phyloP scores from a whole-genome alignment of 64 coral and sea anemone genomes.

The Pachyseris speciosa region DNA sequence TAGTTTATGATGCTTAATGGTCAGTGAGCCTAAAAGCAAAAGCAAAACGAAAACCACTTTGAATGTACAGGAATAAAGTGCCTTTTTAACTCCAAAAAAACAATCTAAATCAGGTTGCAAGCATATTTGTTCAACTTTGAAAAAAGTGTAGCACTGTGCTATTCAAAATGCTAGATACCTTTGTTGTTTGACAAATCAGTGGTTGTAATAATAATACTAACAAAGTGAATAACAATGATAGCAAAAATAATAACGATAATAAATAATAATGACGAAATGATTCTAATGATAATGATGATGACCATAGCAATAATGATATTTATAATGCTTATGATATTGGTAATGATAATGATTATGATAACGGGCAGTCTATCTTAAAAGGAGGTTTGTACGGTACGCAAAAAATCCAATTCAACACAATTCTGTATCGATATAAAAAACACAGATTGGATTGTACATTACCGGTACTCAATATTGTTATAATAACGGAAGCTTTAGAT shows the following conservation, averaged over 20 bases:
- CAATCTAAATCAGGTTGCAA: too few relatives aligned
- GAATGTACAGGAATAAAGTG: too few relatives aligned
- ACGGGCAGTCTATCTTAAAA: neutral
- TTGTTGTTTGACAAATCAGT: neutral
- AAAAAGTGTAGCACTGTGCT: neutral
- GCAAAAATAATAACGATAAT: neutral
- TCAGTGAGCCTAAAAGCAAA: too few relatives aligned
- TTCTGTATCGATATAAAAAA: neutral
- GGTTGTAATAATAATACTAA: neutral
- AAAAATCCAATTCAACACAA: neutral
- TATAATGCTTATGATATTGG: neutral
- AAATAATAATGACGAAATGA: neutral
- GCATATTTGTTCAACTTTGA: too few relatives aligned
- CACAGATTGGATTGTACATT: neutral
- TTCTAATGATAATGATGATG: neutral
- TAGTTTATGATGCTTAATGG: too few relatives aligned
- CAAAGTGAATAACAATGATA: neutral
- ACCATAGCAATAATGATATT: neutral
- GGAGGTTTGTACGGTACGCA: neutral
- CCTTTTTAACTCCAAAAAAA: too few relatives aligned
- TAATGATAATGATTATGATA: neutral
- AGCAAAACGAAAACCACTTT: too few relatives aligned
- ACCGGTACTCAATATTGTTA: too few relatives aligned
- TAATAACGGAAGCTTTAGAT: too few relatives aligned
- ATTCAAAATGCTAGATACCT: neutral